Evolutionary conservation across 2,888 invertebrate genomes (phyloP), one percentile per base, ranked within the genome.

Genomic region (Osmoderma eremita): DNA sequence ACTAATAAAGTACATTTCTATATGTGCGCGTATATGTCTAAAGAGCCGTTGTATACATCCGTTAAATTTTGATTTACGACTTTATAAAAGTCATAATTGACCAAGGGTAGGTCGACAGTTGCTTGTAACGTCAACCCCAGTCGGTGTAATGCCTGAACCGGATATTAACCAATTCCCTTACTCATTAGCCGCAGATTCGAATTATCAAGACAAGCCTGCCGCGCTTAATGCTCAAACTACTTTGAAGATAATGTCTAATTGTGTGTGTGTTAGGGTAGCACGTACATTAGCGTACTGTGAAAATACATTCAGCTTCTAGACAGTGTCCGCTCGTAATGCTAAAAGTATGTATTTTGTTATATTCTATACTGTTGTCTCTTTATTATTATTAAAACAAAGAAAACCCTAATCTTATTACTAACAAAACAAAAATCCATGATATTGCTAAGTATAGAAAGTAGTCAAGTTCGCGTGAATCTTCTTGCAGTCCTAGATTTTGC

Each of bases 81-180:
- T 73, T 73, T 73, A 71, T 75, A 75, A 76, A 75, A 73, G 74
- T 75, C 74, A 75, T 77, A 77, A 77, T 77, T 76, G 75, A 74
- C 72, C 70, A 69, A 71, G 76, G 75, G 74, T 70, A 68, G 72
- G 68, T 70, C 71, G 58, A 53, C 70, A 72, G 74, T 75, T 74
- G 75, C 75, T 75, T 76, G 74, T 71, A 74, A 70, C 71, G 71
- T 72, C 74, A 73, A 72, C 75, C 76, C 76, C 74, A 74, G 75
- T 75, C 76, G 75, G 73, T 75, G 73, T 74, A 74, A 74, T 75
- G 72, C 74, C 73, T 72, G 69, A 71, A 71, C 76, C 78, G 78
- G 78, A 77, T 78, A 78, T 78, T 78, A 78, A 77, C 76, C 75
- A 74, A 78, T 77, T 76, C 76, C 75, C 75, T 75, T 73, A 68